These are phyloP conservation scores for Heliconius cydno DNA, from an alignment of 2,888 invertebrate species.

Conservation along the genomic window DNA sequence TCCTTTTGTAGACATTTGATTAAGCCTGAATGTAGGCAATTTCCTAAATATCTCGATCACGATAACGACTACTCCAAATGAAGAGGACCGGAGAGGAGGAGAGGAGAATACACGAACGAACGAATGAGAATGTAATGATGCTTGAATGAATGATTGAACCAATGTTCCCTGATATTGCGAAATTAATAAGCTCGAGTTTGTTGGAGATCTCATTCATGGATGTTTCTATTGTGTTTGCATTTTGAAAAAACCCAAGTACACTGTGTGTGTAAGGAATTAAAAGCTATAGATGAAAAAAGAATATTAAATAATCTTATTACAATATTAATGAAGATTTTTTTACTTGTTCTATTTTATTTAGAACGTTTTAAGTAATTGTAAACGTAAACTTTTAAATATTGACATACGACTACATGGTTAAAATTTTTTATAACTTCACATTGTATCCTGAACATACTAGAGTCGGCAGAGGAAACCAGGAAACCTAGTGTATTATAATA, in stretches of 20 bases:
- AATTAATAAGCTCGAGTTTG: conserved; percentile 35
- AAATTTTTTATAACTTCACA: not conserved
- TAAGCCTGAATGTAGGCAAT: conserved; percentile 71
- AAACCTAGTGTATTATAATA: not conserved
- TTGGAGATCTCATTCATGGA: conserved; percentile 20
- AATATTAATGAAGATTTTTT: not conserved
- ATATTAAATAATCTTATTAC: not conserved
- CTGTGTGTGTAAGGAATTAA: conserved; percentile 8
- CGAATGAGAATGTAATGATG: conserved; percentile 64
- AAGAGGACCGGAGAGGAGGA: conserved; percentile 30
- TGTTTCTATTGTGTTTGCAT: conserved; percentile 17
- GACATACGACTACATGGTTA: not conserved
- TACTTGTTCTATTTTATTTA: not conserved
- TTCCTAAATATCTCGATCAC: conserved; percentile 68
- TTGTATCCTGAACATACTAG: too few relatives aligned
- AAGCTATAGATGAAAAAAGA: not conserved
- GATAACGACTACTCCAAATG: conserved; percentile 60
- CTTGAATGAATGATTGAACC: conserved; percentile 64
- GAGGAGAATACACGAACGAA: conserved; percentile 55
- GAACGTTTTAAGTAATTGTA: not conserved
- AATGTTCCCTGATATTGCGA: conserved; percentile 33
- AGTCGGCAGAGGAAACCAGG: too few relatives aligned
- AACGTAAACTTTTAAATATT: not conserved
- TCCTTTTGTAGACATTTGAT: conserved; percentile 12
- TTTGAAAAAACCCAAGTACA: not conserved